Evolutionary conservation across 2,797 vertebrate species (phyloP).

Genomic region (Typhlichthys eigenmanni): DNA sequence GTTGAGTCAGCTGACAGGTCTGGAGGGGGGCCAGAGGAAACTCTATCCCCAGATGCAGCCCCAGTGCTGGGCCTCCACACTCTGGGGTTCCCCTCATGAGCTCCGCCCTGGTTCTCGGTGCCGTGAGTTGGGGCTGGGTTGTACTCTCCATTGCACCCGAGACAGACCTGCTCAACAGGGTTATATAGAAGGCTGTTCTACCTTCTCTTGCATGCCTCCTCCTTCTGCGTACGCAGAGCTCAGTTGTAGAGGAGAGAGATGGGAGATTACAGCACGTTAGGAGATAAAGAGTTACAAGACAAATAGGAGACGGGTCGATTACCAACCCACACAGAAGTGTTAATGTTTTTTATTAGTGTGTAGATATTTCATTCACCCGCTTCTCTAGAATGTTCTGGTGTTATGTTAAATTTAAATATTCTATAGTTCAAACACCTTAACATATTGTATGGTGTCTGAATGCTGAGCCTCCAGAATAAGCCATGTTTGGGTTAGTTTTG

Average conservation of each 20-base stretch:
- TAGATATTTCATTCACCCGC: no score
- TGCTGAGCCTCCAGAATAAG: conserved; percentile 22
- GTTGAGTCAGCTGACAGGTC: conserved; percentile 71
- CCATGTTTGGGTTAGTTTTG: conserved; percentile 14
- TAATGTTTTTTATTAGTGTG: neutral
- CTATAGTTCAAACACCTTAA: conserved; percentile 12
- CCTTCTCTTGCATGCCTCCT: conserved; percentile 59
- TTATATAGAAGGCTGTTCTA: conserved; percentile 64
- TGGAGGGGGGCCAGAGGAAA: conserved; percentile 72
- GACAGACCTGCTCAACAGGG: conserved; percentile 64
- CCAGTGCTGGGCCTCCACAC: conserved; percentile 65
- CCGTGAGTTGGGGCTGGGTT: conserved; percentile 39
- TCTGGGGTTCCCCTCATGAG: conserved; percentile 67
- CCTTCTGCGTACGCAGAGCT: conserved; percentile 54
- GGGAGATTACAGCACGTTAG: conserved; percentile 1
- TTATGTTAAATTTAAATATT: neutral
- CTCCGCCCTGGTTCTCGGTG: conserved; percentile 59
- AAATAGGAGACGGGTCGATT: conserved; percentile 12
- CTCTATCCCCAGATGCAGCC: conserved; percentile 60
- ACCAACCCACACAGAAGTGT: conserved; percentile 6
- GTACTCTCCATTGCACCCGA: conserved; percentile 50
- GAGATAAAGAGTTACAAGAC: conserved; percentile 44
- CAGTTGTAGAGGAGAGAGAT: conserved; percentile 34
- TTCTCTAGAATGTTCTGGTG: no score
- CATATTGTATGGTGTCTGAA: conserved; percentile 18